Evolutionary conservation across 2,888 invertebrate genomes (phyloP).

Genomic region (Pachliopta kotzebuea): DNA sequence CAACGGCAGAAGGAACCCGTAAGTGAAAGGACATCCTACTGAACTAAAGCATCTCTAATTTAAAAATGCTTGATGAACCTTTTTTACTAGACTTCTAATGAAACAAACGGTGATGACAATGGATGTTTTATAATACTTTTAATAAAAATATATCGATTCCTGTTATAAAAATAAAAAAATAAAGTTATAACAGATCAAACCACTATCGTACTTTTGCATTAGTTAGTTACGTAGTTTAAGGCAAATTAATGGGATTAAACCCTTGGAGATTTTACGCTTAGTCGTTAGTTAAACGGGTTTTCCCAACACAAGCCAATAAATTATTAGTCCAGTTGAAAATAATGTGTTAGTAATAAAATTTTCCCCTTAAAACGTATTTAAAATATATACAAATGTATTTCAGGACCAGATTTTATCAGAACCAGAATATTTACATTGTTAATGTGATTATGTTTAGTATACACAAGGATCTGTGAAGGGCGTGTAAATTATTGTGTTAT

Average conservation of each 20-base stretch:
- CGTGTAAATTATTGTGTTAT: neutral
- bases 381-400: no score
- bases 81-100: neutral
- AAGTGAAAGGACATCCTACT: no score
- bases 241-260: slow-evolving; percentile 24
- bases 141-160: no score
- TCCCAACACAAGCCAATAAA: slow-evolving; percentile 22
- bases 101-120: neutral
- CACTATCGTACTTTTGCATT: slow-evolving; percentile 1
- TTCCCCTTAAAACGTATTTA: slow-evolving; percentile 1
- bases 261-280: slow-evolving; percentile 27
- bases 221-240: slow-evolving; percentile 16
- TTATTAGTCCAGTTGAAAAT: slow-evolving; percentile 19
- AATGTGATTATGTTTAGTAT: neutral
- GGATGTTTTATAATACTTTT: no score
- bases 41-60: no score
- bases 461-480: neutral
- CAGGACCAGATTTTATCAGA: no score
- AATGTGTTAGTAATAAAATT: slow-evolving; percentile 19
- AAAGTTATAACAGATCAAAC: neutral
- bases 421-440: no score
- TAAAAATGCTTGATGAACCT: no score
- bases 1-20: neutral
- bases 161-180: neutral
- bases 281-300: slow-evolving; percentile 25